Percentiles rank a stretch among this genome's conserved stretches.
phyloP scores from a whole-genome alignment of 2,113 vertebrate species.

The Choloepus hoffmanni region DNA sequence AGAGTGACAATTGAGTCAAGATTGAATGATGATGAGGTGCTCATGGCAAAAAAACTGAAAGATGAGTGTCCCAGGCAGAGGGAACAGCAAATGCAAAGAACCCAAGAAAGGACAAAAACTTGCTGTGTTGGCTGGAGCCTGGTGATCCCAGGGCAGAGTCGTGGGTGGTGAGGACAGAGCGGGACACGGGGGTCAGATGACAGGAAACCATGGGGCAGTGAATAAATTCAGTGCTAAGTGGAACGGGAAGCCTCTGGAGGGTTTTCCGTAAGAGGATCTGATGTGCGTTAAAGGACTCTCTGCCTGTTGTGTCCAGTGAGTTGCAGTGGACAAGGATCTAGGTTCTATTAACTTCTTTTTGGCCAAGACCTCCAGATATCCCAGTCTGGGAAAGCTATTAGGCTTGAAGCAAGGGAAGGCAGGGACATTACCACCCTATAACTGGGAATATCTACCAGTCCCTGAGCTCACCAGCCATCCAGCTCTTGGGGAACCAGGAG shows the following conservation, averaged over 20 bases:
- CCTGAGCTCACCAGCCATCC: not conserved
- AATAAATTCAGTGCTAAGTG: not conserved
- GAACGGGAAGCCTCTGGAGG: not conserved
- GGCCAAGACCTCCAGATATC: not conserved
- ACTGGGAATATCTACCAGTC: not conserved
- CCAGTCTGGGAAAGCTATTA: not conserved
- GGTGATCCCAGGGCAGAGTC: not conserved
- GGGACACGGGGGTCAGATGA: not conserved
- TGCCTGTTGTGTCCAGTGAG: not conserved
- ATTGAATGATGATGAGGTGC: not conserved
- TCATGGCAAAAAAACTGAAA: not conserved
- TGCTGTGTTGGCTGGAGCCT: not conserved
- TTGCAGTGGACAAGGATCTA: not conserved
- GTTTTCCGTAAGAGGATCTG: not conserved
- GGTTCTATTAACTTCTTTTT: not conserved
- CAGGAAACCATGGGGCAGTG: not conserved
- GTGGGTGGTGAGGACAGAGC: not conserved
- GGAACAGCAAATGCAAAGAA: not conserved
- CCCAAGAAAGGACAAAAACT: not conserved
- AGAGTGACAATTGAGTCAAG: not conserved
- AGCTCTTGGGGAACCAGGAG: not conserved
- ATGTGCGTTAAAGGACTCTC: not conserved
- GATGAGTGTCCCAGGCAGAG: not conserved
- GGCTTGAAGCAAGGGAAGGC: not conserved
- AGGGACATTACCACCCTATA: not conserved